Base-by-base conservation (phyloP, 37 sponge, comb jelly and placozoan species). In the Crambe crambe region DNA sequence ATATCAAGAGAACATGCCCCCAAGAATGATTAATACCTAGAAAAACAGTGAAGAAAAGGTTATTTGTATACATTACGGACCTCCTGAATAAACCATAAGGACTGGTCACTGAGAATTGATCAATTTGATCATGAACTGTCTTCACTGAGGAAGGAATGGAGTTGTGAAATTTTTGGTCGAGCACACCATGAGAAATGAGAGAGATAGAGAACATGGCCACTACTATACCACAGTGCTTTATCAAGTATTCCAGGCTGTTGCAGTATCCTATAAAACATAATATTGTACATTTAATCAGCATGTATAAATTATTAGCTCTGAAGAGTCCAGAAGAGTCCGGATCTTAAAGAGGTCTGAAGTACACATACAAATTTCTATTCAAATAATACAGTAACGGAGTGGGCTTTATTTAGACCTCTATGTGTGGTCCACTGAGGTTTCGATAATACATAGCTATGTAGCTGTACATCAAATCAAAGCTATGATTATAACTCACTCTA, bases 41-140 rank as follows among this genome's bases (percentile, higher is more conserved):
- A 3, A 25, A 9, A 9, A 60, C 17, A 60, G 15, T 27, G 6
- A 23, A 61, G 4, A 20, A 27, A 9, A 61, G 25, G 25, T 9
- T 27, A 61, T 27, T 61, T 29, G 3, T 56, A 12, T n/a, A 75
- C 76, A 34, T 47, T 31, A 69, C 47, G 30, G 3, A 90, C 91
- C 91, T 84, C 78, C 98, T 75, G 74, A 98, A 98, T 36, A 95
- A 76, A 1, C 99, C 99, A 81, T 98, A 98, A 26, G 91, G 57
- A 25, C 75, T 86, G 10, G 88, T 80, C 0, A 96, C 23, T 9
- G 66, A 22, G 38, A 60, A 58, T 17, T 51, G 38, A 9, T 78
- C 38, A 44, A 84, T 17, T 20, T 12, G 3, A 27, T 83, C 29
- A 58, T 93, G 79, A 8, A 82, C 18, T 21, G 38, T 15, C 10